A percentile compares a stretch with the other conserved stretches of the same genome.
phyloP scores from a whole-genome alignment of 2,888 invertebrate species.

The Parnassius smintheus region DNA sequence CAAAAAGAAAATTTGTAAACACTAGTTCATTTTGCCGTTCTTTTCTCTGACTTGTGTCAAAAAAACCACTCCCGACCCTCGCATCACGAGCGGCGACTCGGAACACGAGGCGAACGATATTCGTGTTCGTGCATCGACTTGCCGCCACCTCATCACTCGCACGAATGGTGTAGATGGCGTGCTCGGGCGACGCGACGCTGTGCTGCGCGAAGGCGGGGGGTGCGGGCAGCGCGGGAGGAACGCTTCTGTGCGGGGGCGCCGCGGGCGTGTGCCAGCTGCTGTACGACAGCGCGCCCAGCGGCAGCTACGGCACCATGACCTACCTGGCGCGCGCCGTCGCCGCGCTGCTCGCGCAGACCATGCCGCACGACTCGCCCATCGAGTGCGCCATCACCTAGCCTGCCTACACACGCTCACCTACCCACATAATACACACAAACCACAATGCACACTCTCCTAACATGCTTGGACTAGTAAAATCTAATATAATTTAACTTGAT shows the following conservation, averaged over 20 bases:
- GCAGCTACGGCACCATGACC: slow-evolving; percentile 98
- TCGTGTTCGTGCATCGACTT: not conserved
- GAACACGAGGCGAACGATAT: not conserved
- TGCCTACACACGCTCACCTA: not conserved
- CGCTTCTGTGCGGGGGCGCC: slow-evolving; percentile 93
- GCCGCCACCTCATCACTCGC: too few species aligned
- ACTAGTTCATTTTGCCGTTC: too few species aligned
- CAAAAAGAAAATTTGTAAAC: too few species aligned
- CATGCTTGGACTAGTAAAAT: too few species aligned
- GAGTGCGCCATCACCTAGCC: slow-evolving; percentile 88
- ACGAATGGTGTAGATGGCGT: slow-evolving; percentile 82
- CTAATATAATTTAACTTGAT: too few species aligned
- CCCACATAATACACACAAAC: too few species aligned
- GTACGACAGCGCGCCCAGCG: slow-evolving; percentile 99
- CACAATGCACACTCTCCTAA: too few species aligned
- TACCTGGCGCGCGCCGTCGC: slow-evolving; percentile 94
- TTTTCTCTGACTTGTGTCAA: too few species aligned
- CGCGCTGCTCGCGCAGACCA: slow-evolving; percentile 83
- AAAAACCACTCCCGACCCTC: too few species aligned
- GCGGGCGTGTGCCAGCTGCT: slow-evolving; percentile 98
- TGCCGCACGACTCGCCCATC: slow-evolving; percentile 88
- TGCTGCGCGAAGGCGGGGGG: slow-evolving; percentile 90
- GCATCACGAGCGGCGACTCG: too few species aligned
- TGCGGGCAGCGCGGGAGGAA: slow-evolving; percentile 74
- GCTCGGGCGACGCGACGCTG: slow-evolving; percentile 94